Conservation (phyloP, 2,113 vertebrate genomes). For the Ailurus styani region DNA sequence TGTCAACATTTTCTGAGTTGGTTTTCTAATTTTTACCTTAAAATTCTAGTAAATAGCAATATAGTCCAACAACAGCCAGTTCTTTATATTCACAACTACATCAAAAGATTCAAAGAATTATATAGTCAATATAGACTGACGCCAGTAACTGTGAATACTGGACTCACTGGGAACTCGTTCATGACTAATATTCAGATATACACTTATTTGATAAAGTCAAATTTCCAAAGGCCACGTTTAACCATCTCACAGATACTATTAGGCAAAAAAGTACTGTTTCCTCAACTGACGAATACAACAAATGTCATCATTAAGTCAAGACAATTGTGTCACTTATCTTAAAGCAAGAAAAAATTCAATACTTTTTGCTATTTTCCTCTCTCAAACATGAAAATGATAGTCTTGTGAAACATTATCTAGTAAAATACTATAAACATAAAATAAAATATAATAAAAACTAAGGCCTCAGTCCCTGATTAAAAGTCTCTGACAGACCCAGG, state of each 20-base stretch:
- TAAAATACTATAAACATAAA: background rate
- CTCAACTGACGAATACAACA: background rate
- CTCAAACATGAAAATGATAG: background rate
- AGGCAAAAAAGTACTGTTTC: background rate
- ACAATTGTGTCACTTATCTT: background rate
- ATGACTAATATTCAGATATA: background rate
- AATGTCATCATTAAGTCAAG: background rate
- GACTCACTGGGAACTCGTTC: background rate
- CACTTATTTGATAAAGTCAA: background rate
- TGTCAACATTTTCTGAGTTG: background rate
- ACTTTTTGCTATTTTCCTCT: background rate
- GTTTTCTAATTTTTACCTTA: conserved; percentile 39
- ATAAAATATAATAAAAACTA: background rate
- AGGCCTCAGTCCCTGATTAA: background rate
- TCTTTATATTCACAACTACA: conserved; percentile 2
- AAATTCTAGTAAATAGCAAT: background rate
- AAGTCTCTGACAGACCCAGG: background rate
- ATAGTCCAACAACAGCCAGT: background rate
- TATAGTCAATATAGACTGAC: background rate
- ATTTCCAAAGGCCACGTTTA: background rate
- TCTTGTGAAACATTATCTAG: background rate
- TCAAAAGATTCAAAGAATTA: background rate
- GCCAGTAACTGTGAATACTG: background rate
- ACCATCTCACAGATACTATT: background rate
- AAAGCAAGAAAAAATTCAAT: background rate